Conservation (phyloP, 1,140 invertebrate genomes). For the Drosophila cardini region DNA sequence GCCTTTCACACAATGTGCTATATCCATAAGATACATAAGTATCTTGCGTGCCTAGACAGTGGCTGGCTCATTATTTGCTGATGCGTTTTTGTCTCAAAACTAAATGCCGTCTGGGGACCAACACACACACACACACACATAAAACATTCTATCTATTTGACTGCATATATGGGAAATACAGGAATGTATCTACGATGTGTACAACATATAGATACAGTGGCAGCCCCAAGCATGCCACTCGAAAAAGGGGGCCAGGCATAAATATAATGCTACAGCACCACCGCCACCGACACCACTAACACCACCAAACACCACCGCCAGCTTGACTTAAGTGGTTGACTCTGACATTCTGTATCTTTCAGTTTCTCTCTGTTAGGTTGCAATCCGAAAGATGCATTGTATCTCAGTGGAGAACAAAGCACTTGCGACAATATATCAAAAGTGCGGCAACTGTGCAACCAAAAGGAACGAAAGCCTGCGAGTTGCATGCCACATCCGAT, state of each 20-base stretch:
- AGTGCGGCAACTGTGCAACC: constrained; percentile 9
- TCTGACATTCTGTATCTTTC: background rate
- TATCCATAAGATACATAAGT: constrained; percentile 41
- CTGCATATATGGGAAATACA: background rate
- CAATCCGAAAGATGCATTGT: constrained; percentile 11
- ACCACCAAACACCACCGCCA: background rate
- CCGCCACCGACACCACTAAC: background rate
- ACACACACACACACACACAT: too few relatives aligned
- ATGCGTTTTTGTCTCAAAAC: constrained; percentile 36
- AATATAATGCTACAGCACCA: constrained; percentile 7
- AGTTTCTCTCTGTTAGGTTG: background rate
- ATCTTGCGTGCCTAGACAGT: background rate
- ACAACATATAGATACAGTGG: too few relatives aligned
- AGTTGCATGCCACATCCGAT: constrained; percentile 1
- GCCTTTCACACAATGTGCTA: constrained; percentile 1
- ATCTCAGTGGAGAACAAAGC: constrained; percentile 25
- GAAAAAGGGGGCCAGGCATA: constrained; percentile 2
- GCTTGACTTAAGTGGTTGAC: constrained; percentile 52
- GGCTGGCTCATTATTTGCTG: constrained; percentile 46
- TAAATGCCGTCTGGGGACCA: constrained; percentile 53
- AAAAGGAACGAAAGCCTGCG: background rate
- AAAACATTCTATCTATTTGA: too few relatives aligned
- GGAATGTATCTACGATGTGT: too few relatives aligned
- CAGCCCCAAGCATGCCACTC: background rate
- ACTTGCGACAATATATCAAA: constrained; percentile 58